These are phyloP conservation scores for Guaruba guarouba DNA, from an alignment of 2,113 vertebrate species.

Conservation along the genomic window DNA sequence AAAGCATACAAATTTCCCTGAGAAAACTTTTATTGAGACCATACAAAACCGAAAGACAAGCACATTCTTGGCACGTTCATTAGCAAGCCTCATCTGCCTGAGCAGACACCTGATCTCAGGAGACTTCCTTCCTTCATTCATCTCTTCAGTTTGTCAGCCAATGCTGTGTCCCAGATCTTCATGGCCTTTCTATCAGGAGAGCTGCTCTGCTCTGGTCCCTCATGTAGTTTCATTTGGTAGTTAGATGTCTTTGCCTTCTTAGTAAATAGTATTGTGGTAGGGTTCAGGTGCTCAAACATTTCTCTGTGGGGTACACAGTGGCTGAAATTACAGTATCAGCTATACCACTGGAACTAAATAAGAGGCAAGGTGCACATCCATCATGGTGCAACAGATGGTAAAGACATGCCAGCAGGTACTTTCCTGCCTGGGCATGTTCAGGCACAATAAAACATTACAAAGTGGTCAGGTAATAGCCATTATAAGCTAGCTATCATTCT, in stretches of 20 bases:
- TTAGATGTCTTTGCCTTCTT: not conserved
- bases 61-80: not conserved
- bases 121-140: not conserved
- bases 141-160: not conserved
- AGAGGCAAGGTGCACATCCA: not conserved
- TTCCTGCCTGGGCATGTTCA: conserved; percentile 39
- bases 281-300: not conserved
- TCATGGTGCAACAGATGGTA: not conserved
- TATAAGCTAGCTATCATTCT: not conserved
- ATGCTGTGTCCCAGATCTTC: not conserved
- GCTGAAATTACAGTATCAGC: not conserved
- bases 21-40: not conserved
- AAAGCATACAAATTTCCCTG: not conserved
- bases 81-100: not conserved
- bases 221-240: not conserved
- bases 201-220: not conserved
- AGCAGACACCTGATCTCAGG: not conserved
- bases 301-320: not conserved
- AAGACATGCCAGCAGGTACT: not conserved
- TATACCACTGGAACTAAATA: not conserved
- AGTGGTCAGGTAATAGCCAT: not conserved
- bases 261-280: not conserved
- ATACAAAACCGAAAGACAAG: not conserved
- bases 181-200: not conserved
- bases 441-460: not conserved